These are phyloP conservation scores for Darevskia mixta DNA, from an alignment of 2,797 vertebrate species.

Conservation along the genomic window DNA sequence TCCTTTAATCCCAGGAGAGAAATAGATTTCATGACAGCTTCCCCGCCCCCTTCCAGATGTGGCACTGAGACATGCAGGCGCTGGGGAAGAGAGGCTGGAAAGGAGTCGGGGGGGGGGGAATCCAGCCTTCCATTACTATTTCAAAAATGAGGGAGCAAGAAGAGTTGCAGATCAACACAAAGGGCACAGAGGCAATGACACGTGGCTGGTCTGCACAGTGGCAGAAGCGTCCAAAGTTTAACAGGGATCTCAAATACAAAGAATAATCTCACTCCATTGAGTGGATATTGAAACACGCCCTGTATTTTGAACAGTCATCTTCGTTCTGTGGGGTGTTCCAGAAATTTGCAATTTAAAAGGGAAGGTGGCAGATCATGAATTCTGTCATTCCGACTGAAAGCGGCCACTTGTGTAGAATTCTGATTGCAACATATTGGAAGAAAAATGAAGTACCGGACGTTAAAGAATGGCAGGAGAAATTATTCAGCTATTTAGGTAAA, in stretches of 20 bases:
- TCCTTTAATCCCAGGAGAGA: slow-evolving; percentile 50
- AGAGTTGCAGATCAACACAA: not conserved
- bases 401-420: not conserved
- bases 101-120: not conserved
- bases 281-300: not conserved
- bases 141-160: not conserved
- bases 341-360: not conserved
- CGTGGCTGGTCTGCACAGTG: slow-evolving; percentile 32
- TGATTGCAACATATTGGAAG: too few species aligned
- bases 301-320: not conserved
- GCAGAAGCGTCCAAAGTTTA: not conserved
- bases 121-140: not conserved
- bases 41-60: slow-evolving; percentile 41
- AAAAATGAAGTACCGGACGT: too few species aligned
- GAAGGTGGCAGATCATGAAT: not conserved
- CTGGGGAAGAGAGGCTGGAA: not conserved
- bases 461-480: too few species aligned
- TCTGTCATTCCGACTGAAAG: not conserved
- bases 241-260: not conserved
- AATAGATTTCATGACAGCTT: not conserved
- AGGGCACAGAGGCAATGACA: slow-evolving; percentile 12
- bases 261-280: too few species aligned
- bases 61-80: slow-evolving; percentile 49
- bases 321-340: not conserved
- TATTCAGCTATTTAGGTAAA: too few species aligned